Conservation (phyloP, 2,888 invertebrate species). For the Noctua fimbriata region DNA sequence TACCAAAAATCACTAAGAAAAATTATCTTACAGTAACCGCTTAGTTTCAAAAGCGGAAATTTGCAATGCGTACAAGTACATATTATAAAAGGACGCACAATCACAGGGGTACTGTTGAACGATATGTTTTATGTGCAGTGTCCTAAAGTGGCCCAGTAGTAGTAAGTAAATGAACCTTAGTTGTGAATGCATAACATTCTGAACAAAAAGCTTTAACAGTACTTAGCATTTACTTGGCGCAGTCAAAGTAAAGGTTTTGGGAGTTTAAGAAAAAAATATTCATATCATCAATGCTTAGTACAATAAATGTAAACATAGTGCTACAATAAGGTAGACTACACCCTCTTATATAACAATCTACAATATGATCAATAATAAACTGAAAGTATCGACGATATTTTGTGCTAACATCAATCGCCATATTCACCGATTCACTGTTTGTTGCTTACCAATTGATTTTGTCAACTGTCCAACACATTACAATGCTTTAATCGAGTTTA, state of each 20-base stretch:
- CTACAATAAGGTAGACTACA: constrained; percentile 5
- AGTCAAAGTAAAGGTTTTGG: constrained; percentile 40
- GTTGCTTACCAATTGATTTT: constrained; percentile 8
- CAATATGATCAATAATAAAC: not conserved
- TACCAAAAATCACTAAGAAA: not conserved
- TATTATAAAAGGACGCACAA: constrained; percentile 28
- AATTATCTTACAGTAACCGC: constrained; percentile 8
- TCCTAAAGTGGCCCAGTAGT: constrained; percentile 26
- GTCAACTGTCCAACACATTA: not conserved
- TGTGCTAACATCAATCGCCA: constrained; percentile 10
- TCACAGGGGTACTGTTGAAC: constrained; percentile 32
- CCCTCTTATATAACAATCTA: constrained; percentile 31
- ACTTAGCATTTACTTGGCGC: constrained; percentile 52
- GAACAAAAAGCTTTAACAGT: constrained; percentile 57
- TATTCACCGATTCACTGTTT: constrained; percentile 1
- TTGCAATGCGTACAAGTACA: constrained; percentile 7
- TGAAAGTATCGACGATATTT: constrained; percentile 14
- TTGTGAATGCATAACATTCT: constrained; percentile 52
- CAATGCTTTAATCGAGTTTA: constrained; percentile 5
- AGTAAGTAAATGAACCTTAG: constrained; percentile 28
- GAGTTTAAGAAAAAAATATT: constrained; percentile 14
- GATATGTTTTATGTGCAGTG: constrained; percentile 51
- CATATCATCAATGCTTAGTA: constrained; percentile 49
- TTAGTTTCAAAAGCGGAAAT: constrained; percentile 6
- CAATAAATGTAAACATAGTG: constrained; percentile 16